phyloP scores from a whole-genome alignment of 2,797 vertebrate species.

The Okamejei kenojei region DNA sequence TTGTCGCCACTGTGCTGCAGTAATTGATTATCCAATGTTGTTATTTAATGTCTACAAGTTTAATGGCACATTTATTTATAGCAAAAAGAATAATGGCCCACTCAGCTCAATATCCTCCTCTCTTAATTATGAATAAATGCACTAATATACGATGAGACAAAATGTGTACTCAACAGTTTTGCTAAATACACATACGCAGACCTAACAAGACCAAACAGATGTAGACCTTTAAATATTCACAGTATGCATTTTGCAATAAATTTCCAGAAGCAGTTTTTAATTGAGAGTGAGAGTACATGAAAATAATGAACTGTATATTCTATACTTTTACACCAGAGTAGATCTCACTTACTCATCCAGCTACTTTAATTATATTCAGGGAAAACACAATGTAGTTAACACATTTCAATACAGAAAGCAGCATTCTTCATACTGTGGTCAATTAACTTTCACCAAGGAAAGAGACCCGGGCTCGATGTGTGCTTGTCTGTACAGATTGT shows the following conservation, averaged over 20 bases:
- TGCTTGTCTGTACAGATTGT: too few relatives aligned
- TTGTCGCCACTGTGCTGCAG: background rate
- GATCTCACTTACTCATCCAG: background rate
- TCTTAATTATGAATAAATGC: constrained; percentile 4
- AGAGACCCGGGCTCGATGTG: too few relatives aligned
- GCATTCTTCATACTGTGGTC: background rate
- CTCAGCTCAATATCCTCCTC: constrained; percentile 21
- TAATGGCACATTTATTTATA: constrained; percentile 20
- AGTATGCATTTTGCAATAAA: background rate
- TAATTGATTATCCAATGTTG: constrained; percentile 17
- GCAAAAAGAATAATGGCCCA: constrained; percentile 9
- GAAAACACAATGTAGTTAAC: background rate
- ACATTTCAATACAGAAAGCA: too few relatives aligned
- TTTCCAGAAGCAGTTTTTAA: background rate
- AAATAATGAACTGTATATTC: background rate
- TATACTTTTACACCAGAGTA: background rate
- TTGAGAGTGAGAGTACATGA: background rate
- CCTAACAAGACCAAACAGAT: constrained; percentile 22
- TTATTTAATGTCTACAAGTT: background rate
- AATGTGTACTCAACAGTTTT: background rate
- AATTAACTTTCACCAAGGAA: background rate
- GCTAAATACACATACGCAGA: background rate
- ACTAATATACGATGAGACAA: background rate
- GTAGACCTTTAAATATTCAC: background rate
- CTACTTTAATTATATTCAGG: background rate